Evolutionary conservation across 2,797 vertebrate genomes (phyloP).

Genomic region (Pantherophis alleghaniensis): DNA sequence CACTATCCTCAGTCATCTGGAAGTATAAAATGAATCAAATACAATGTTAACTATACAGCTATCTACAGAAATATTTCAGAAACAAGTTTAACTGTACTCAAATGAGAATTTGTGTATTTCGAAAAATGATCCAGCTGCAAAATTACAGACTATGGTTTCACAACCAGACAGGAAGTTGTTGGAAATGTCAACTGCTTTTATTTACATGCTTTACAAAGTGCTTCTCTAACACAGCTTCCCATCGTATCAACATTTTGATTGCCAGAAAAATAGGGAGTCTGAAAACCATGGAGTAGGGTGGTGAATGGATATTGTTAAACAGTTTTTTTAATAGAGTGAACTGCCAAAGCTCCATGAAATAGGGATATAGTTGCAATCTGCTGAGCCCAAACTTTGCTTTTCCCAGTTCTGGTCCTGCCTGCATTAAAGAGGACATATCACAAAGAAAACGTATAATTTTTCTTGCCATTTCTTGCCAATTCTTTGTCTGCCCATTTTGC

Average conservation of each 20-base stretch:
- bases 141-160: not conserved
- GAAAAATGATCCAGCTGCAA: not conserved
- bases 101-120: not conserved
- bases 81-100: not conserved
- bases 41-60: not conserved
- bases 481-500: not conserved
- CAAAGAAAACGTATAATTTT: not conserved
- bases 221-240: not conserved
- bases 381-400: not conserved
- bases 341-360: not conserved
- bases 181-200: not conserved
- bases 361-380: not conserved
- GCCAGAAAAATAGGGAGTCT: not conserved
- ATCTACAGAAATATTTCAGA: not conserved
- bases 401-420: not conserved
- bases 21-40: not conserved
- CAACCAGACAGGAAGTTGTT: not conserved
- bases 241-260: not conserved
- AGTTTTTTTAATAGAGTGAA: not conserved
- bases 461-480: not conserved
- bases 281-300: not conserved
- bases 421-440: not conserved
- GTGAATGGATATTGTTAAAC: not conserved
- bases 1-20: not conserved
- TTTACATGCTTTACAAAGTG: not conserved